Evolutionary conservation across 2,888 invertebrate genomes (phyloP).

Genomic region (Netelia melanura): DNA sequence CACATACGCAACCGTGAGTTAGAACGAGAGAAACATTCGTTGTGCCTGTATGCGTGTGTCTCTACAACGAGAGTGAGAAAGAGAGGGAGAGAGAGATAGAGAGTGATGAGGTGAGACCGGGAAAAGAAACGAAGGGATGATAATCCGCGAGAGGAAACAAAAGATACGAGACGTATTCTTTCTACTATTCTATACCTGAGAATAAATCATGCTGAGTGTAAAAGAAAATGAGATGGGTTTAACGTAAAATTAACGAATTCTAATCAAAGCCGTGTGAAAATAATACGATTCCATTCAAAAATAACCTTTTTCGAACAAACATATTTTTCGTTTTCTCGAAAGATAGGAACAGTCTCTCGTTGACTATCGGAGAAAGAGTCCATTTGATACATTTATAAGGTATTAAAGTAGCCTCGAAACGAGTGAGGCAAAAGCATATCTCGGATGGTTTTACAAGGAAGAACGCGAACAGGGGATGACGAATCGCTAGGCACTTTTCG

Average conservation of each 20-base stretch:
- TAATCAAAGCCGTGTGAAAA: neutral
- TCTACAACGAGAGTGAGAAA: conserved; percentile 28
- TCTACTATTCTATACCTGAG: neutral
- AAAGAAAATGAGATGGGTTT: neutral
- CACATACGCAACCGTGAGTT: conserved; percentile 22
- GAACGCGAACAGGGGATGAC: conserved; percentile 78
- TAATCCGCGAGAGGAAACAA: conserved; percentile 39
- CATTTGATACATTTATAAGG: conserved; percentile 9
- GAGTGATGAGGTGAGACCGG: conserved; percentile 39
- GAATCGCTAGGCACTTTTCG: conserved; percentile 76
- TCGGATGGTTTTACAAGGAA: conserved; percentile 77
- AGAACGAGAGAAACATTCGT: conserved; percentile 27
- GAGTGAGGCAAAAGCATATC: conserved; percentile 39
- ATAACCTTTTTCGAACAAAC: neutral
- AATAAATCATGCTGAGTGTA: neutral
- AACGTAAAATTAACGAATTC: neutral
- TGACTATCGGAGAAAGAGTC: conserved; percentile 2
- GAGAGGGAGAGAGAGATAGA: conserved; percentile 59
- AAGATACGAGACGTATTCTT: conserved; percentile 39
- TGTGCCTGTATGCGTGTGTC: neutral
- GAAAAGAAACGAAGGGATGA: conserved; percentile 55
- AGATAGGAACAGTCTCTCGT: neutral
- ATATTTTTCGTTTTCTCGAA: neutral
- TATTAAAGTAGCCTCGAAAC: conserved; percentile 36
- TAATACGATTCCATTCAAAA: neutral